Evolutionary conservation across 1,140 invertebrate species (phyloP).

Genomic region (Ostrea denselamellosa): DNA sequence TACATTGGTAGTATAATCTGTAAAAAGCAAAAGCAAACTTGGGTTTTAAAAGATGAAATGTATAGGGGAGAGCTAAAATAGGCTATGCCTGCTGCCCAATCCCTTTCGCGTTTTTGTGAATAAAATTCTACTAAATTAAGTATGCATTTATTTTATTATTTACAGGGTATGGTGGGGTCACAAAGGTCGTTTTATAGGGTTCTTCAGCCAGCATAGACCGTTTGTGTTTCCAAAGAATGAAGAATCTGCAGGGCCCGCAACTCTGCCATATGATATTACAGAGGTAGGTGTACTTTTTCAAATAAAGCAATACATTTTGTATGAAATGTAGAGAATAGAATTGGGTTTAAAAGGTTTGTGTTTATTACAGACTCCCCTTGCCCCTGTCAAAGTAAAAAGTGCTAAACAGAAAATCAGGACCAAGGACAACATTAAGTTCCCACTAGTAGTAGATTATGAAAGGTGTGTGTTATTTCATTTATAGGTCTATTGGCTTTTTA

Average conservation of each 20-base stretch:
- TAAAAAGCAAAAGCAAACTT: background rate
- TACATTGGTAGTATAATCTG: background rate
- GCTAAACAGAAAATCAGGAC: slow-evolving; percentile 69
- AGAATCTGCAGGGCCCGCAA: slow-evolving; percentile 65
- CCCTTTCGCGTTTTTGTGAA: too few relatives aligned
- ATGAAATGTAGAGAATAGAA: background rate
- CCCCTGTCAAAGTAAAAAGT: slow-evolving; percentile 69
- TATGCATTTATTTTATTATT: background rate
- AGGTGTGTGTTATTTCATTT: slow-evolving; percentile 60
- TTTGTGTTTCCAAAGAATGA: slow-evolving; percentile 73
- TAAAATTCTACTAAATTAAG: too few relatives aligned
- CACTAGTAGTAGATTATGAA: slow-evolving; percentile 73
- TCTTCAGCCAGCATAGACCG: slow-evolving; percentile 73
- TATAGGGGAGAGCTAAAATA: too few relatives aligned
- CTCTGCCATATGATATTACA: slow-evolving; percentile 75
- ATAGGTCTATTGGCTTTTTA: background rate
- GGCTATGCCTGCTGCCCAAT: too few relatives aligned
- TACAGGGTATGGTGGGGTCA: slow-evolving; percentile 75
- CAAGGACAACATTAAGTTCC: slow-evolving; percentile 74
- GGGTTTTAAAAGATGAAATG: too few relatives aligned
- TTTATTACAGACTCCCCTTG: slow-evolving; percentile 67
- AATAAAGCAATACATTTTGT: background rate
- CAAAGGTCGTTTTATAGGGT: slow-evolving; percentile 76
- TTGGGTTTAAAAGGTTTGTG: background rate
- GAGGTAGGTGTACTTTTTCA: slow-evolving; percentile 66